Conservation (phyloP, 2,888 invertebrate genomes). For the Apantesis nais region DNA sequence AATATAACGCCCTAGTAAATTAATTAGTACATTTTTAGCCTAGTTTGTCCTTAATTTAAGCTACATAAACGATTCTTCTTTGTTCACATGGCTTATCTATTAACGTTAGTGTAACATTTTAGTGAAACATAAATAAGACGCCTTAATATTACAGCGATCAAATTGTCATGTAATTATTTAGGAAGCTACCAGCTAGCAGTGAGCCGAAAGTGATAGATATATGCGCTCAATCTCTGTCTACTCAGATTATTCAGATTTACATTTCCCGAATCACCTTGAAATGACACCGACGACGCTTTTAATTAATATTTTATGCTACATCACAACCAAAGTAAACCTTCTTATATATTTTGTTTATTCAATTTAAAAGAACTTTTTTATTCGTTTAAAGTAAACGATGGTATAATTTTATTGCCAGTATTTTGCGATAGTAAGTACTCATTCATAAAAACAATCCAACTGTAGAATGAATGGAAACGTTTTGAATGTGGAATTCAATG, state of each 20-base stretch:
- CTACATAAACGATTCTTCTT: background rate
- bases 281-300: constrained; percentile 36
- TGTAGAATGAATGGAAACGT: constrained; percentile 39
- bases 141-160: background rate
- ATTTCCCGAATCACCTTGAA: constrained; percentile 39
- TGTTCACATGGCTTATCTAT: background rate
- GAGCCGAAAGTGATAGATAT: constrained; percentile 65
- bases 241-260: constrained; percentile 69
- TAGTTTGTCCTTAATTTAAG: background rate
- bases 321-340: background rate
- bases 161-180: constrained; percentile 51
- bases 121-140: background rate
- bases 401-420: constrained; percentile 29
- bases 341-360: background rate
- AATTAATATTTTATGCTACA: constrained; percentile 25
- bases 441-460: constrained; percentile 46
- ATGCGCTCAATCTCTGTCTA: constrained; percentile 70
- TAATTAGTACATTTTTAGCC: background rate
- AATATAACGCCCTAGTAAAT: background rate
- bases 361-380: background rate
- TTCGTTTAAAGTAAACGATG: background rate
- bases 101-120: background rate
- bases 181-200: constrained; percentile 45
- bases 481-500: constrained; percentile 47
- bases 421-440: constrained; percentile 35